These are phyloP conservation scores for Entomobrya proxima DNA, from an alignment of 2,888 invertebrate genomes.

Conservation along the genomic window DNA sequence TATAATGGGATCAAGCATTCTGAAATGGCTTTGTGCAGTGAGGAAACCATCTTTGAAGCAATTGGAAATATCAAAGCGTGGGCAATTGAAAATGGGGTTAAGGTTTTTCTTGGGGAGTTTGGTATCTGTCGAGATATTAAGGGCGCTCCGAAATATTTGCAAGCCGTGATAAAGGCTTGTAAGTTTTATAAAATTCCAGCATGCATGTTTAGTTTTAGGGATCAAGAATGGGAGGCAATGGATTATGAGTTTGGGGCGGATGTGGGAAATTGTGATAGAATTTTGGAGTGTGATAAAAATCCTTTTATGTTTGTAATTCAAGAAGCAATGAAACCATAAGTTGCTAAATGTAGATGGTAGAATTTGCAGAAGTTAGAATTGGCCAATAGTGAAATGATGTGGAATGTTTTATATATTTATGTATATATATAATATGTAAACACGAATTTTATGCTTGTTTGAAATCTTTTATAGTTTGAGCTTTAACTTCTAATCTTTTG, in stretches of 20 bases:
- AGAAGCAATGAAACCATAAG: too few relatives aligned
- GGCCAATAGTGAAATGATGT: too few relatives aligned
- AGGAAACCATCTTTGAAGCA: neutral
- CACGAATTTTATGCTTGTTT: too few relatives aligned
- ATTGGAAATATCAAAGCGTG: constrained; percentile 37
- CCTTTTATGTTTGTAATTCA: neutral
- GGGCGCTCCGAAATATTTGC: constrained; percentile 59
- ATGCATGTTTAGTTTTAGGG: constrained; percentile 54
- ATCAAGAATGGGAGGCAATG: constrained; percentile 69
- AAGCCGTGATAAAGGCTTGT: constrained; percentile 45
- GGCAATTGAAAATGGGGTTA: constrained; percentile 44
- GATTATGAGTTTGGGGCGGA: constrained; percentile 62
- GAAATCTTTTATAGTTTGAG: too few relatives aligned
- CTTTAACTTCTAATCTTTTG: too few relatives aligned
- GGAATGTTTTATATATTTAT: too few relatives aligned
- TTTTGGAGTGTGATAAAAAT: neutral
- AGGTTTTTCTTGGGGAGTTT: constrained; percentile 62
- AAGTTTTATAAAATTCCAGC: constrained; percentile 39
- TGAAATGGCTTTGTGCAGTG: constrained; percentile 47
- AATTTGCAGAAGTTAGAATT: too few relatives aligned
- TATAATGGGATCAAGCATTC: constrained; percentile 17
- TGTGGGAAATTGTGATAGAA: neutral
- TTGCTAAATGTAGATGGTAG: too few relatives aligned
- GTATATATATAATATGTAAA: too few relatives aligned
- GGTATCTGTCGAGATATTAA: constrained; percentile 55